Percentiles rank a stretch among this genome's conserved stretches.
Conservation (phyloP, 1,140 invertebrate species). For the Lerema accius region DNA sequence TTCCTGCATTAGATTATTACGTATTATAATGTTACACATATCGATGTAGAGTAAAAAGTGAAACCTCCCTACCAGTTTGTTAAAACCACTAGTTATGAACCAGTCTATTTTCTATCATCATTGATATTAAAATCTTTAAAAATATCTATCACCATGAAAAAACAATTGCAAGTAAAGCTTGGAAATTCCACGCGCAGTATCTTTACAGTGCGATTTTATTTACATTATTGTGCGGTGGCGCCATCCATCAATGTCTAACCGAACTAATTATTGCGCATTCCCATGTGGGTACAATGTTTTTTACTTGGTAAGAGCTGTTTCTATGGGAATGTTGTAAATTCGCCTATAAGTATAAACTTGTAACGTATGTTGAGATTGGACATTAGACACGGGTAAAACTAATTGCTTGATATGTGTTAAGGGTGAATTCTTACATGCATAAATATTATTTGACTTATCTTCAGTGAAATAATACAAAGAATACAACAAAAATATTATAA, state of each 20-base stretch:
- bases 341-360: background rate
- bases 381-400: no score
- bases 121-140: background rate
- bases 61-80: background rate
- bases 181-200: slow-evolving; percentile 38
- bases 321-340: slow-evolving; percentile 8
- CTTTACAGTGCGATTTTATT: slow-evolving; percentile 43
- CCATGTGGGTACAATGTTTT: slow-evolving; percentile 31
- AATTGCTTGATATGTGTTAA: no score
- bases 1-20: no score
- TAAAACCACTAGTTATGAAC: background rate
- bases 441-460: no score
- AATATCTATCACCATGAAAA: slow-evolving; percentile 3
- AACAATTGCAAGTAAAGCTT: slow-evolving; percentile 34
- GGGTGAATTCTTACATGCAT: no score
- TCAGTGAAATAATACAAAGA: no score
- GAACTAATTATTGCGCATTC: slow-evolving; percentile 59
- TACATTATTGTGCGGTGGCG: slow-evolving; percentile 45
- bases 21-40: no score
- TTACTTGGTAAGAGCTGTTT: slow-evolving; percentile 8
- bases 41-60: no score
- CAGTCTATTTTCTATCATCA: background rate
- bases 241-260: slow-evolving; percentile 61
- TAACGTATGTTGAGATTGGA: background rate
- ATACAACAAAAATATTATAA: no score